Evolutionary conservation across 2,888 invertebrate genomes (phyloP), one percentile per base, ranked within the genome.

Genomic region (Dicranocentrus wangi): DNA sequence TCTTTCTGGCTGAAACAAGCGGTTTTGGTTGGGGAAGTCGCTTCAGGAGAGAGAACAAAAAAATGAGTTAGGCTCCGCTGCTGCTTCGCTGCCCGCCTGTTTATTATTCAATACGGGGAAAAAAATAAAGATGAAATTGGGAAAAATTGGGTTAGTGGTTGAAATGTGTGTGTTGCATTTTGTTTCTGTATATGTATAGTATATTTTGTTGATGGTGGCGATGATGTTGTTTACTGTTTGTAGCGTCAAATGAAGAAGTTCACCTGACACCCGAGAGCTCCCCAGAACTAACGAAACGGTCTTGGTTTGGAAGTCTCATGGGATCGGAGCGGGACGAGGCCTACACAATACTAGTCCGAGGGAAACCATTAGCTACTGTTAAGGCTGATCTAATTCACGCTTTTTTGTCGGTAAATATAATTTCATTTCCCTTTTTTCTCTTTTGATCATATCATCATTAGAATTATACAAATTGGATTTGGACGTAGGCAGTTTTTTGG

Each of bases 351-450:
- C 91, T 99, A 83, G 97, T 99, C 5, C 97, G 97, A 88, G 98
- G 98, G 43, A 98, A 98, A 88, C 97, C 97, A 0, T 90, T 99
- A 86, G 97, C 98, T 73, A 96, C 96, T 15, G 97, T 99, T 83
- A 99, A 99, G 90, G 99, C 99, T 21, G 99, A 99, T 89, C 91
- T 99, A 78, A 98, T 99, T 88, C 98, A 99, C 88, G 98, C 98
- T 85, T 99, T 99, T 90, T 92, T 99, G 87, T 98, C 98, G 90
- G 98, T 98, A 90, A 93, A 94, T 25, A 25, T 8, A 43, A 8
- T n/a, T n/a, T n/a, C 21, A 65, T 28, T 19, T 47, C n/a, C 15
- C n/a, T 47, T 15, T 47, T 47, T n/a, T 47, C 47, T 47, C 32
- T 71, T 10, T n/a, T 61, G n/a, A 28, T 47, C n/a, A n/a, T n/a